A percentile compares a stretch with the other conserved stretches of the same genome.
These are phyloP conservation scores for Epistrophella euchroma DNA, from an alignment of 2,888 invertebrate genomes.

Conservation along the genomic window DNA sequence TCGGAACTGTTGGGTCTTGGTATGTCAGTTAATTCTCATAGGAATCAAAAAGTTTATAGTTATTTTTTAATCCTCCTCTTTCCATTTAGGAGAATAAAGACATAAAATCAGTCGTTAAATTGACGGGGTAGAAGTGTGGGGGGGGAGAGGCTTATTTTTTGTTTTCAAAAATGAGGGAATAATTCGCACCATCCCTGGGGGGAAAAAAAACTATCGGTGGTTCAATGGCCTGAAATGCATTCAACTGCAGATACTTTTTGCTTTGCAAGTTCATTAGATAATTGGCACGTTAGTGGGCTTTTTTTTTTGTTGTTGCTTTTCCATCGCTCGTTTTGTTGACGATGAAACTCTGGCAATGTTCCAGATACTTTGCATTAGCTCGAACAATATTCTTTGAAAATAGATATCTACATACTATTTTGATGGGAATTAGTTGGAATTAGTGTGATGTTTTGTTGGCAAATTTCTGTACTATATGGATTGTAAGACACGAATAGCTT, in stretches of 20 bases:
- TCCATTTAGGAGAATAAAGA: constrained; percentile 27
- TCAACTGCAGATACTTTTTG: constrained; percentile 63
- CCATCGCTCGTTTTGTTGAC: constrained; percentile 30
- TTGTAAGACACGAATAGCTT: not conserved
- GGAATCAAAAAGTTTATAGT: constrained; percentile 33
- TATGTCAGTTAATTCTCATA: constrained; percentile 33
- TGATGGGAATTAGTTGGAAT: constrained; percentile 4
- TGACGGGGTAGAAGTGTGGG: not conserved
- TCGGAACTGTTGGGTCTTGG: constrained; percentile 15
- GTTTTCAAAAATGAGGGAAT: constrained; percentile 7
- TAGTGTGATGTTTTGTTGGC: constrained; percentile 15
- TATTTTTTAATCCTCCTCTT: not conserved
- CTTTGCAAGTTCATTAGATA: constrained; percentile 65
- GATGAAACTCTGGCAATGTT: constrained; percentile 55
- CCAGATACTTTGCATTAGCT: constrained; percentile 59
- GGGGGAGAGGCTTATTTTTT: not conserved
- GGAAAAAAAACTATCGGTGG: constrained; percentile 18
- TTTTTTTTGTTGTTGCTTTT: no score
- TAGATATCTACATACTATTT: not conserved
- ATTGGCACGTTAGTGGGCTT: constrained; percentile 58
- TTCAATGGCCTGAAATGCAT: constrained; percentile 71
- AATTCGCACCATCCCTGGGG: constrained; percentile 28
- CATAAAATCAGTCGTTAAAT: constrained; percentile 33
- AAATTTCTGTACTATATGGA: not conserved
- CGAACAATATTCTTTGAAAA: constrained; percentile 6